Conservation (phyloP, 2,888 invertebrate species). For the Apodemia mormo region DNA sequence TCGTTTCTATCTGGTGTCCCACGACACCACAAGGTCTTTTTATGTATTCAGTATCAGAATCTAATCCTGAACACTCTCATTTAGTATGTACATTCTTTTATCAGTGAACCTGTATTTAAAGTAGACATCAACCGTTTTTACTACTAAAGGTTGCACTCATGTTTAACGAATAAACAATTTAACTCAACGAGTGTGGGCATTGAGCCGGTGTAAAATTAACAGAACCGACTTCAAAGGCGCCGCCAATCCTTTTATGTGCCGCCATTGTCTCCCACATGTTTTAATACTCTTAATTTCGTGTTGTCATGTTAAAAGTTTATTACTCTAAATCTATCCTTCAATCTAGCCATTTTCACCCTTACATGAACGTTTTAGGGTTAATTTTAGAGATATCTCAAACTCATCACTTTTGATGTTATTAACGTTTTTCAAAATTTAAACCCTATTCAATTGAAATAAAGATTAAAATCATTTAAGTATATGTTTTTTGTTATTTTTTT, state of each 20-base stretch:
- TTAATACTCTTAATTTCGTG: constrained; percentile 72
- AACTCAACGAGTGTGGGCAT: constrained; percentile 40
- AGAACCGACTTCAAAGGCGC: constrained; percentile 62
- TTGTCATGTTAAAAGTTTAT: constrained; percentile 77
- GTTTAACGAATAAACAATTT: constrained; percentile 25
- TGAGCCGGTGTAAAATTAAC: constrained; percentile 65
- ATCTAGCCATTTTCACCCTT: constrained; percentile 8
- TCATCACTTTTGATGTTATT: constrained; percentile 14
- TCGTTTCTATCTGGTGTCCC: no score
- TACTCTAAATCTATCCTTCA: constrained; percentile 39
- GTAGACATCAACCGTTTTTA: no score
- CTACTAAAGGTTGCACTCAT: constrained; percentile 20
- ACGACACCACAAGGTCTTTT: no score
- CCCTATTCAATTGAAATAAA: background rate
- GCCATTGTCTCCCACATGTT: constrained; percentile 74
- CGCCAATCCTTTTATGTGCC: constrained; percentile 65
- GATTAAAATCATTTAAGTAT: background rate
- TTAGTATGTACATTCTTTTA: no score
- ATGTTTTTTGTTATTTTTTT: constrained; percentile 28
- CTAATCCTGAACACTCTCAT: no score
- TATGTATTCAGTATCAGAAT: no score
- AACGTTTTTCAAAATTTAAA: background rate
- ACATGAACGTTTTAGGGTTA: background rate
- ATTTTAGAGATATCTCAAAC: background rate
- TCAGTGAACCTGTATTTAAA: no score